Evolutionary conservation across 2,797 vertebrate genomes (phyloP).

Genomic region (Pogonophryne albipinna): DNA sequence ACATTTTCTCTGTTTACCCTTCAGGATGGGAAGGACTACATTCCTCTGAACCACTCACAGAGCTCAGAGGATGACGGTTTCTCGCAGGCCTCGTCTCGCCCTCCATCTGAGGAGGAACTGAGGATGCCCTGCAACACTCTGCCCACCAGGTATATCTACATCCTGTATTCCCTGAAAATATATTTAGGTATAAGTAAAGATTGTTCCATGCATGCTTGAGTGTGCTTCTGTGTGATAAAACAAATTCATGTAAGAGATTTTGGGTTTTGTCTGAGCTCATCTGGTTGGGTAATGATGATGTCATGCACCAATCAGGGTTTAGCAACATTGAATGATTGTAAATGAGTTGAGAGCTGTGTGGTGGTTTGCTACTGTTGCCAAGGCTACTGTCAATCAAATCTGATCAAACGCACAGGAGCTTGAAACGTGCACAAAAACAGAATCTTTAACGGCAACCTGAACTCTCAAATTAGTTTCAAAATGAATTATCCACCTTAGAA

Average conservation of each 20-base stretch:
- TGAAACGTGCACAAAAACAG: no score
- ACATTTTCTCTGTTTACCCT: not conserved
- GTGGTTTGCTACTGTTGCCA: no score
- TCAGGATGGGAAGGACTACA: conserved; percentile 91
- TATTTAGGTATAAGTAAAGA: not conserved
- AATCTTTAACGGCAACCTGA: not conserved
- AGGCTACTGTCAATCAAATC: no score
- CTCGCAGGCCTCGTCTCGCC: conserved; percentile 91
- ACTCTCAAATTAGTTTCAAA: not conserved
- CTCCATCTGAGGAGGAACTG: conserved; percentile 89
- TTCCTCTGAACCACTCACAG: conserved; percentile 89
- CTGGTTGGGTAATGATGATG: not conserved
- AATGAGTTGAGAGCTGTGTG: not conserved
- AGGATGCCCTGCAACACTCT: conserved; percentile 88
- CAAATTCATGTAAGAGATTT: not conserved
- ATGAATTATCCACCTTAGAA: no score
- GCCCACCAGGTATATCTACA: conserved; percentile 85
- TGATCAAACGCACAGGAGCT: no score
- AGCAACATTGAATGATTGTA: not conserved
- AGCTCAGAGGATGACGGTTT: conserved; percentile 96
- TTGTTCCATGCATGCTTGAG: not conserved
- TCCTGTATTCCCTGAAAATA: not conserved
- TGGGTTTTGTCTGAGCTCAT: not conserved
- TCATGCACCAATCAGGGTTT: not conserved
- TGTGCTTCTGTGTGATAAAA: not conserved